Base-by-base conservation (phyloP, 2,797 vertebrate genomes). In the Sitta carolinensis region DNA sequence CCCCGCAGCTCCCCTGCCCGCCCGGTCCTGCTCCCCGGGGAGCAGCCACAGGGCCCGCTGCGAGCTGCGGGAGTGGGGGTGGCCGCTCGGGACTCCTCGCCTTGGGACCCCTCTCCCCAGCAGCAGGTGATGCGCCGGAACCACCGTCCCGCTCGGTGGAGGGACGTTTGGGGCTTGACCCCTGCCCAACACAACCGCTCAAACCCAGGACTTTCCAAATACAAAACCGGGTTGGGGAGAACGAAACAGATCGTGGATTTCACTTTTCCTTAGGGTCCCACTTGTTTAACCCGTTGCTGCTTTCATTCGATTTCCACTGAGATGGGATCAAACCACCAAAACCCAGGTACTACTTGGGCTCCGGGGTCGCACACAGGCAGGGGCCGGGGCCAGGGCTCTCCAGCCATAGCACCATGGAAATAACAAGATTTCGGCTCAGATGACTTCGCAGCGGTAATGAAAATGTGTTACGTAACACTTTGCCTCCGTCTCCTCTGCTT, bases 401-500 rank as follows among this genome's bases (percentile, higher is more conserved):
- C 45, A 17, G 6, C 16, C 88, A 30, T 72, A 38, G 62, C 11
- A 30, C 62, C 91, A 21, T 13, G 58, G 80, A 51, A 86, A 94
- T 77, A 81, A 86, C 82, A 91, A 74, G 77, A 83, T 75, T 93
- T 69, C 43, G 40, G 92, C 82, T 91, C 83, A 30, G 84, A 87
- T 81, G 94, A 96, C 91, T 96, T 90, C 73, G 84, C 59, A 51
- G 89, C 85, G 55, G 81, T 63, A 88, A 93, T 57, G 83, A 40
- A 84, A 84, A 66, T 9, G 86, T 50, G 94, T 97, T 96, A 96
- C 91, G 69, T 97, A 97, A 97, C 94, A 84, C 81, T 91, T 94
- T 67, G 72, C 87, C 88, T 87, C 89, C 67, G 42, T 89, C 88
- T 58, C 81, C 90, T 62, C 89, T 16, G 77, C 89, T 77, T 73